Evolutionary conservation across 2,113 vertebrate genomes (phyloP), one percentile per base, ranked within the genome.

Genomic region (Rafetus swinhoei): DNA sequence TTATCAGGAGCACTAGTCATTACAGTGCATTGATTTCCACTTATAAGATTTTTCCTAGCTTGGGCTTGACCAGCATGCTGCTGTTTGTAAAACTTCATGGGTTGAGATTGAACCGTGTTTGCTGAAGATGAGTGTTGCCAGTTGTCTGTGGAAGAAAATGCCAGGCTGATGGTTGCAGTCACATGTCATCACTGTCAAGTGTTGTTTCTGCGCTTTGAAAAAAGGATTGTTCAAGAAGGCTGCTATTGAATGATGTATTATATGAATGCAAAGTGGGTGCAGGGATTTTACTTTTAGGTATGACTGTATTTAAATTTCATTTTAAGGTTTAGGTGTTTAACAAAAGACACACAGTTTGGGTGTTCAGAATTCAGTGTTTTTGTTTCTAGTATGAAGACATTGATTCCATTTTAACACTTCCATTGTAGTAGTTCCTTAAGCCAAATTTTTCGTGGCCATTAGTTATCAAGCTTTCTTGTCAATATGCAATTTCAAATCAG

Each of bases 141-240:
- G 16, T 74, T 86, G 3, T 62, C 9, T 80, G 0, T 29, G 0
- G 12, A 12, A 76, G 85, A 54, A 45, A 21, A 9, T 55, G 1
- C 52, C 52, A 32, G 24, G 54, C 7, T 59, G 62, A 35, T 65
- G 39, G 32, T 52, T 81, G 5, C 1, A 0, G 62, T 89, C 1
- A 5, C 32, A 82, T 86, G 35, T 56, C 69, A 25, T 60, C 35
- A 45, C 15, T 39, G 0, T 50, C 50, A 25, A 0, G 50, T 88
- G 95, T 11, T 15, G 5, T 87, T n/a, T 16, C 24, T 79, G 0
- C 35, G 1, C 3, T 24, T 12, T 24, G 21, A 45, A 25, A 76
- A 88, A 89, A 7, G 54, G 19, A 8, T 9, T 79, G 9, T 60
- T 29, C 5, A 54, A 90, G 5, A 82, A 76, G 54, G 2, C 29